A percentile compares a stretch with the other conserved stretches of the same genome.
Evolutionary conservation across 2,113 vertebrate species (phyloP).

Genomic region (Sceloporus tristichus): DNA sequence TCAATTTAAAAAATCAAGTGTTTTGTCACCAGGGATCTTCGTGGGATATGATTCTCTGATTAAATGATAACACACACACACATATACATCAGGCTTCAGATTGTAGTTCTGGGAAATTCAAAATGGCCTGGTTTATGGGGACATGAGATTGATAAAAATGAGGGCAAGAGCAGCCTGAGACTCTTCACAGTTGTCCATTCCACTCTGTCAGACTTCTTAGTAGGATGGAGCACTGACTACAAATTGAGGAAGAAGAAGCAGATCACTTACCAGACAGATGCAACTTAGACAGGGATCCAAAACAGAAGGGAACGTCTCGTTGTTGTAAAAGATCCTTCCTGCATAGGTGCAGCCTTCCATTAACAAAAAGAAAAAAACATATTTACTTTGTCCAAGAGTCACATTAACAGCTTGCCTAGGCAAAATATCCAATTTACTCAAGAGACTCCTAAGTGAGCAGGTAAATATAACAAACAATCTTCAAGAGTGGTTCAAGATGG

Average conservation of each 20-base stretch:
- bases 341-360: conserved; percentile 81
- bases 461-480: not conserved
- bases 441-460: not conserved
- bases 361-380: conserved; percentile 11
- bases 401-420: not conserved
- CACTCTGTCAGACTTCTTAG: not conserved
- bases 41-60: too few species aligned
- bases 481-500: not conserved
- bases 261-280: conserved; percentile 81
- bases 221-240: not conserved
- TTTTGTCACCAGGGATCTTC: too few species aligned
- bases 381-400: not conserved
- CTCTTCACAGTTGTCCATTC: not conserved
- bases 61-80: not conserved
- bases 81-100: not conserved
- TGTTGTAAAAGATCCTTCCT: conserved; percentile 81
- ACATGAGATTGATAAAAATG: too few species aligned
- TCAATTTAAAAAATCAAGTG: too few species aligned
- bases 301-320: conserved; percentile 80
- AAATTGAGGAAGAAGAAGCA: not conserved
- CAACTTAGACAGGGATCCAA: conserved; percentile 84
- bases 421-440: not conserved
- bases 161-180: too few species aligned
- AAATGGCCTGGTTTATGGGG: too few species aligned
- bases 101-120: too few species aligned